phyloP scores from a whole-genome alignment of 2,888 invertebrate genomes.

The Drosophila helvetica region DNA sequence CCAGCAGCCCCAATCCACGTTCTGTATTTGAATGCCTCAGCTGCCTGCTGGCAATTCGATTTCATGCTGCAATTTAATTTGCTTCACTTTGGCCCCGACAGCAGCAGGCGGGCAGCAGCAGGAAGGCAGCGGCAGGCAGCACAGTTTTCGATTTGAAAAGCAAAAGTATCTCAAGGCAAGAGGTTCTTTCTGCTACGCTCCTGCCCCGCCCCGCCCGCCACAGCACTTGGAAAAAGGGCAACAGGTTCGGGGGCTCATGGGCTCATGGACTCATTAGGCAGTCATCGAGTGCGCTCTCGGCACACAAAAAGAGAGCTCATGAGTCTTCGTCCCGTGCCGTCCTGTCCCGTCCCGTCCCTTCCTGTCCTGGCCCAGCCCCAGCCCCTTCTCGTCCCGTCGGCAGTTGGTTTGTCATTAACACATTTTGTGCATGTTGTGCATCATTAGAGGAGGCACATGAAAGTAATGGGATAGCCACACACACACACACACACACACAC shows the following conservation, averaged over 20 bases:
- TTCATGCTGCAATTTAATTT: conserved; percentile 53
- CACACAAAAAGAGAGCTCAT: conserved; percentile 7
- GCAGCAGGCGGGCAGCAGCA: neutral
- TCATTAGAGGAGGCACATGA: conserved; percentile 57
- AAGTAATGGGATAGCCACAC: neutral
- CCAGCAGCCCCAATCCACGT: neutral
- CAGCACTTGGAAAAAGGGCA: conserved; percentile 25
- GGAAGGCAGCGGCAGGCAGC: neutral
- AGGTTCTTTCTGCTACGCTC: neutral
- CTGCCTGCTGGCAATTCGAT: conserved; percentile 51
- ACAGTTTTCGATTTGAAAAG: conserved; percentile 36
- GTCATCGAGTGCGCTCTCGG: conserved; percentile 17
- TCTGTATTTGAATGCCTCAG: conserved; percentile 41
- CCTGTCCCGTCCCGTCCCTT: too few relatives aligned
- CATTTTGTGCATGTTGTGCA: conserved; percentile 69
- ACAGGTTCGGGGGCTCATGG: conserved; percentile 48
- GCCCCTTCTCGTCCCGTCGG: neutral
- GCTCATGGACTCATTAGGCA: conserved; percentile 42
- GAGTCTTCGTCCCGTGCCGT: neutral
- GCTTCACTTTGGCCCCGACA: conserved; percentile 37
- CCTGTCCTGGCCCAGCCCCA: too few relatives aligned
- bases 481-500: neutral
- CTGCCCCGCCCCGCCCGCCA: neutral
- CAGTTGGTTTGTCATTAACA: conserved; percentile 62
- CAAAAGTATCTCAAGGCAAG: conserved; percentile 42